Conservation (phyloP, 2,797 vertebrate species). For the Eulemur coronatus region DNA sequence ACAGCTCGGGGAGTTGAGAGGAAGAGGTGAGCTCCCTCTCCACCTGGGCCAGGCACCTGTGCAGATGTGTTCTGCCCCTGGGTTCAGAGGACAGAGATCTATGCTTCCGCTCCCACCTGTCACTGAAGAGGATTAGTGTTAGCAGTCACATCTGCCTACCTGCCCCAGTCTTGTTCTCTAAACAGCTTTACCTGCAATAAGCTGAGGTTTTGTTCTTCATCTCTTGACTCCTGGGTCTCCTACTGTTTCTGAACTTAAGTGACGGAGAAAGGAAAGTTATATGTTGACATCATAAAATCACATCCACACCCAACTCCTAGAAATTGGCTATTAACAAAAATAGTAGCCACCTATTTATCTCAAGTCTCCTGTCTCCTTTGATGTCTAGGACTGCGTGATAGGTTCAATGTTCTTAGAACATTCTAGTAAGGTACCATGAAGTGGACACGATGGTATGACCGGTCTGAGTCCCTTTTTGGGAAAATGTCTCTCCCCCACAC, state of each 20-base stretch:
- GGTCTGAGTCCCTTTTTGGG: neutral
- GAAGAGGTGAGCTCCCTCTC: neutral
- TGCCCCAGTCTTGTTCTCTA: neutral
- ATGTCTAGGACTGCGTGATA: neutral
- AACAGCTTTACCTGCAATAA: neutral
- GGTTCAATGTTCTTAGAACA: neutral
- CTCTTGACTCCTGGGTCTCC: neutral
- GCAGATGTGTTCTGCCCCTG: neutral
- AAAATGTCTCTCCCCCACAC: neutral
- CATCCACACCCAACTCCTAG: neutral
- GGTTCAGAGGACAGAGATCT: neutral
- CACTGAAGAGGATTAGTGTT: neutral
- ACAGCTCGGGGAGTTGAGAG: accelerated
- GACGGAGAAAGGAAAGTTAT: neutral
- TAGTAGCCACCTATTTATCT: neutral
- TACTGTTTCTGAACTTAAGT: neutral
- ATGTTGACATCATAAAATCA: neutral
- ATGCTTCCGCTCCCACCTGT: too few relatives aligned
- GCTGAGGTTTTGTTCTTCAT: neutral
- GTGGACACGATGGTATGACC: neutral
- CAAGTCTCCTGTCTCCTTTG: neutral
- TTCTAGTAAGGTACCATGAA: neutral
- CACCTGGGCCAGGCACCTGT: neutral
- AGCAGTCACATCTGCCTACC: neutral
- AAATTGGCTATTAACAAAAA: neutral